Evolutionary conservation across 2,888 invertebrate species (phyloP).

Genomic region (Leptinotarsa juncta): DNA sequence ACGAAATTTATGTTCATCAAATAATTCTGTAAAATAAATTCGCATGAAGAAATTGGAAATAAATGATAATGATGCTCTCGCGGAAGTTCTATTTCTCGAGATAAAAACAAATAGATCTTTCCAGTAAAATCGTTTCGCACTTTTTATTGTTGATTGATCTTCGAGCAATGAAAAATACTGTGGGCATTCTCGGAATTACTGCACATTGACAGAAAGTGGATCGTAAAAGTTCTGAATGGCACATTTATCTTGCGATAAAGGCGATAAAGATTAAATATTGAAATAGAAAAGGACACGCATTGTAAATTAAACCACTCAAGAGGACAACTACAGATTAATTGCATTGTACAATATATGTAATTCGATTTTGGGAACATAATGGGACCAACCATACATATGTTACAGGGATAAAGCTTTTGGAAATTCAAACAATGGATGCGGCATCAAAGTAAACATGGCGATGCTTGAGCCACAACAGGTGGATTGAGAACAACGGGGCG

Average conservation of each 20-base stretch:
- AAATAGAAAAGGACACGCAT: not conserved
- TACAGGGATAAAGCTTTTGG: no score
- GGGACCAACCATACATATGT: not conserved
- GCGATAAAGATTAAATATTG: conserved; percentile 18
- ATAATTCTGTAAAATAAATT: no score
- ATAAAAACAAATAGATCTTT: conserved; percentile 1
- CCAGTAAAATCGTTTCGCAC: not conserved
- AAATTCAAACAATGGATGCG: no score
- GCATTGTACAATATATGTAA: not conserved
- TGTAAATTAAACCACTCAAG: not conserved
- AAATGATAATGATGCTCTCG: not conserved
- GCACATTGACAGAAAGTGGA: conserved; percentile 2
- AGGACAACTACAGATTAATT: conserved; percentile 3
- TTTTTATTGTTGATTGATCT: conserved; percentile 12
- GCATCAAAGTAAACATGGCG: no score
- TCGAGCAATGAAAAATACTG: conserved; percentile 8
- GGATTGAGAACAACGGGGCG: no score
- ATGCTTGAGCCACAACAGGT: no score
- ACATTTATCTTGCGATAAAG: conserved; percentile 16
- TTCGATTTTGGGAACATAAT: not conserved
- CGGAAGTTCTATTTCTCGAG: not conserved
- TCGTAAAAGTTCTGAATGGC: conserved; percentile 12
- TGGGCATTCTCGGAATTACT: not conserved
- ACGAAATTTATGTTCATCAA: no score
- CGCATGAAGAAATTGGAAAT: not conserved